Percentiles rank a stretch among this genome's conserved stretches.
phyloP scores from a whole-genome alignment of 2,888 invertebrate genomes.

The Lasioglossum figueresi region DNA sequence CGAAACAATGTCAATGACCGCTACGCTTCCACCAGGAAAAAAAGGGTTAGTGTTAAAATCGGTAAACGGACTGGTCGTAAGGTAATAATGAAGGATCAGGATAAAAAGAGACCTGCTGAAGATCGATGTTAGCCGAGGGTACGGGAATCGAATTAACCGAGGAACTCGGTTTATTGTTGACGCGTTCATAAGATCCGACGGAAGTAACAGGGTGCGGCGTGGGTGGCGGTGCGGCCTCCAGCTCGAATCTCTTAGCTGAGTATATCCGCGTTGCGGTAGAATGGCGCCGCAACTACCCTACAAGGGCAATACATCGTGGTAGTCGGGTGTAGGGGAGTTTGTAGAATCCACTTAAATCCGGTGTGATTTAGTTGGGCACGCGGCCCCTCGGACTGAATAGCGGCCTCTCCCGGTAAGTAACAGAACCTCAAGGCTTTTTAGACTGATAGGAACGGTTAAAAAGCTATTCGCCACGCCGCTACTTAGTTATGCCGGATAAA shows the following conservation, averaged over 20 bases:
- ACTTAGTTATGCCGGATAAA: constrained; percentile 54
- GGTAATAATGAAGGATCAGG: background rate
- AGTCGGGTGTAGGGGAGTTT: constrained; percentile 75
- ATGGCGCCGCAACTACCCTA: constrained; percentile 74
- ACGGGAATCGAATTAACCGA: constrained; percentile 19
- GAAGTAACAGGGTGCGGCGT: constrained; percentile 17
- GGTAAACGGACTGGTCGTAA: background rate
- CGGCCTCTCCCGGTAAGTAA: constrained; percentile 68
- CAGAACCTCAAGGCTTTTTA: constrained; percentile 75
- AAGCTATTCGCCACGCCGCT: constrained; percentile 66
- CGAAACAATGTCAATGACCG: too few relatives aligned
- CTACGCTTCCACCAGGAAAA: too few relatives aligned
- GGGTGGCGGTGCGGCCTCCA: constrained; percentile 6
- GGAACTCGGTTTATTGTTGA: constrained; percentile 11
- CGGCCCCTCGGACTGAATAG: constrained; percentile 63
- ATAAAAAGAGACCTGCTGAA: background rate
- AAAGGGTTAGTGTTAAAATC: too few relatives aligned
- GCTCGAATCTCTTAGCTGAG: constrained; percentile 55
- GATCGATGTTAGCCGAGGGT: background rate
- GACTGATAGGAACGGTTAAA: constrained; percentile 79
- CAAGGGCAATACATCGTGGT: constrained; percentile 78
- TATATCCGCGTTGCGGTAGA: constrained; percentile 64
- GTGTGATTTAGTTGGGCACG: constrained; percentile 81
- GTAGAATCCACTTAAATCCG: constrained; percentile 82
- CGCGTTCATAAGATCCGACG: constrained; percentile 20